These are phyloP conservation scores for Chrysomallon squamiferum DNA, from an alignment of 1,140 invertebrate species.

Conservation along the genomic window DNA sequence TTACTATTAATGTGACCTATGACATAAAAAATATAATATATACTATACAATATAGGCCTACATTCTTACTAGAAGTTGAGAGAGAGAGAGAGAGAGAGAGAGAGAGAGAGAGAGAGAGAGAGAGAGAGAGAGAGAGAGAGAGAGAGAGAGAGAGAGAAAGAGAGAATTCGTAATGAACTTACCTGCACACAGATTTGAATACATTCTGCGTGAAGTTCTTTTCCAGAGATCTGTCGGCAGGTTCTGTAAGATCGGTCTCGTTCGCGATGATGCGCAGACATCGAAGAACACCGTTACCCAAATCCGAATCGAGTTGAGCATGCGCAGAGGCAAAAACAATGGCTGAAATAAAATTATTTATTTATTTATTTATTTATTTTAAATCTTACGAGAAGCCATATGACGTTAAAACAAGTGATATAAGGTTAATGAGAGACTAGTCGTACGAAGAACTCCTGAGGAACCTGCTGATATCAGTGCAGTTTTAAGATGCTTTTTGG, in stretches of 20 bases:
- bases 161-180: neutral
- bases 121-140: neutral
- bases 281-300: neutral
- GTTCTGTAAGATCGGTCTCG: neutral
- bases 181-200: slow-evolving; percentile 4
- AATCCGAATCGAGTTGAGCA: neutral
- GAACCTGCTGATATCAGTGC: neutral
- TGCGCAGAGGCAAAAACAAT: neutral
- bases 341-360: neutral
- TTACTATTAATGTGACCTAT: neutral
- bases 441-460: neutral
- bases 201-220: neutral
- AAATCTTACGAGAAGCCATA: neutral
- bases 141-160: neutral
- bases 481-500: neutral
- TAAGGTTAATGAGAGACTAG: neutral
- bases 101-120: neutral
- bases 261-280: neutral
- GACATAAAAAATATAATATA: neutral
- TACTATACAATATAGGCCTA: neutral
- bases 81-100: neutral
- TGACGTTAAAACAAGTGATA: neutral
- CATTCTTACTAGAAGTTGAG: neutral
- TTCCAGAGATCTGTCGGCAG: neutral
- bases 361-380: neutral